Base-by-base conservation (phyloP, 2,113 vertebrate species). In the Xiphophorus hellerii region DNA sequence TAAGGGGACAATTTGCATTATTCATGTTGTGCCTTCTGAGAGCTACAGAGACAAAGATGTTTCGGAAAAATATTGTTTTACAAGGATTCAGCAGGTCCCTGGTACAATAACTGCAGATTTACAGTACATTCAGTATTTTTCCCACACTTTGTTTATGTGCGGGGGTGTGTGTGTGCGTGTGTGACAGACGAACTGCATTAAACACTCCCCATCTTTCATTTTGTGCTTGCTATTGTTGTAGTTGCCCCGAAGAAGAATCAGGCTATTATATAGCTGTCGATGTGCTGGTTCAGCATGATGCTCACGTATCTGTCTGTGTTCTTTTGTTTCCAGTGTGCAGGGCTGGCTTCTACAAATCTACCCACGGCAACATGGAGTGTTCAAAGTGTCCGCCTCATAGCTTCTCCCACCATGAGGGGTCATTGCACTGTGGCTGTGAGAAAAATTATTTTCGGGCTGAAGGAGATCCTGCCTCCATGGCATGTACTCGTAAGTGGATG, bases 371-470 rank as follows among this genome's bases (percentile, higher is more conserved):
- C 0, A 86, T 87, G 87, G 97, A 97, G 91, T 99, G 98, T 81
- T 93, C 96, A 65, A 99, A 99, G 91, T 99, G 98, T 86, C 98
- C 98, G 1, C 97, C 98, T 28, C 97, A 98, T 78, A 99, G 97
- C 75, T 96, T 96, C 71, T 95, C 96, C 17, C 95, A 95, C 0
- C 95, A 97, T 88, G 97, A 98, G 66, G 97, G 97, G 1, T 95
- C 97, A 69, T 83, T 96, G 87, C 93, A 96, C 94, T 99, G 98
- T 87, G 95, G 92, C 92, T 99, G 98, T 92, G 98, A 99, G 94
- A 98, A 97, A 90, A 98, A 97, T 95, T 98, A 96, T 94, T 99
- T 97, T 94, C 95, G 98, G 35, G 95, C 97, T 58, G 96, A 97
- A 62, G 97, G 95, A 92, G 98, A 99, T 86, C 96, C 96, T 76